Evolutionary conservation across 2,113 vertebrate genomes (phyloP).

Genomic region (Malurus melanocephalus): DNA sequence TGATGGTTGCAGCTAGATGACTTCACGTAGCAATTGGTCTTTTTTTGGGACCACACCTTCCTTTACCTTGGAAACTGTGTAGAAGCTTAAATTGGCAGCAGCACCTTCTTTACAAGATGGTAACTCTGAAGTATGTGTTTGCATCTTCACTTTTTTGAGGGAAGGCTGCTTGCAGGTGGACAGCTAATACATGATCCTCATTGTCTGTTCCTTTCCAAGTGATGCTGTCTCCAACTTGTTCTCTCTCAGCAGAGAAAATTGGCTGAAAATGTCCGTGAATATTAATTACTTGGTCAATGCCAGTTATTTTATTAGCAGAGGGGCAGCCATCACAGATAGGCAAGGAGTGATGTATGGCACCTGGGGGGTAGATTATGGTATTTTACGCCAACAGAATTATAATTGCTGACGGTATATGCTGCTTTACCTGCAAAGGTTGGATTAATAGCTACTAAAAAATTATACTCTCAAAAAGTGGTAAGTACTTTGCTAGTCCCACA

Average conservation of each 20-base stretch:
- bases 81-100: neutral
- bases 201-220: neutral
- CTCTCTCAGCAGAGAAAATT: neutral
- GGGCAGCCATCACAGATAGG: neutral
- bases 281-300: no score
- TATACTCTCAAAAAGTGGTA: neutral
- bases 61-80: neutral
- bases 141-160: neutral
- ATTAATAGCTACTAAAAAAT: neutral
- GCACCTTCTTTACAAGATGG: neutral
- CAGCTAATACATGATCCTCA: neutral
- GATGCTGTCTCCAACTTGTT: neutral
- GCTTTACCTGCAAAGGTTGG: neutral
- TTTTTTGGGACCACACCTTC: neutral
- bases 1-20: neutral
- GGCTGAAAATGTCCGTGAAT: neutral
- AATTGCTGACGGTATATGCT: neutral
- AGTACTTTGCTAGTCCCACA: neutral
- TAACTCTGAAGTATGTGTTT: rapidly evolving
- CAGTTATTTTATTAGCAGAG: neutral
- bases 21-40: neutral
- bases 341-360: neutral
- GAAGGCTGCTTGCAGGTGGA: neutral
- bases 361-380: neutral
- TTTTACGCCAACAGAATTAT: neutral